Conservation (phyloP, 2,797 vertebrate species). For the Tarsius wallacei region DNA sequence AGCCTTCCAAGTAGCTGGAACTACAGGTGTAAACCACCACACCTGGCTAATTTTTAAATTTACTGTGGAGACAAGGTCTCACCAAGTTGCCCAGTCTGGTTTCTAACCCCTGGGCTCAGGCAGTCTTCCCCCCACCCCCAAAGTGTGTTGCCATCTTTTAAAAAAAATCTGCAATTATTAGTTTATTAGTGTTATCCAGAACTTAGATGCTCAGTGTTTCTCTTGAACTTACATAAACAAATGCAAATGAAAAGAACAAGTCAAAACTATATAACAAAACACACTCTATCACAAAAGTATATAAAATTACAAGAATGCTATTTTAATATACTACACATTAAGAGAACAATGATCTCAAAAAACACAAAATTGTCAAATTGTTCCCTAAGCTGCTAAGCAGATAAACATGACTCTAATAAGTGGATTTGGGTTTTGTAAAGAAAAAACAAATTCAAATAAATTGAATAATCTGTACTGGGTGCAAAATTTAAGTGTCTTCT, state of each 20-base stretch:
- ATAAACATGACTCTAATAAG: constrained; percentile 86
- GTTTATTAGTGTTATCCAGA: neutral
- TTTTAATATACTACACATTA: constrained; percentile 15
- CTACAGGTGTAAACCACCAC: too few species aligned
- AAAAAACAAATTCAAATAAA: constrained; percentile 88
- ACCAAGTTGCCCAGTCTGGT: too few species aligned
- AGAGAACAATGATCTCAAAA: constrained; percentile 90
- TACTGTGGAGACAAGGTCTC: too few species aligned
- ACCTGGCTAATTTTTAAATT: too few species aligned
- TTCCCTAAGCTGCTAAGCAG: neutral
- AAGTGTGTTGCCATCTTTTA: neutral
- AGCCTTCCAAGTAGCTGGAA: too few species aligned
- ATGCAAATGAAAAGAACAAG: neutral
- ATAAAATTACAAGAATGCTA: neutral
- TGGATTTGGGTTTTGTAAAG: constrained; percentile 85
- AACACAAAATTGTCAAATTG: constrained; percentile 89
- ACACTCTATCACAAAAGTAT: neutral
- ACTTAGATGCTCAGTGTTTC: neutral
- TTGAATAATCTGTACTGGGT: constrained; percentile 88
- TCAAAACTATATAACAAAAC: neutral
- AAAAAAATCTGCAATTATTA: neutral
- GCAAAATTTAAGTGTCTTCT: constrained; percentile 89
- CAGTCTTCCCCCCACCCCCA: too few species aligned
- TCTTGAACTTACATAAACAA: neutral
- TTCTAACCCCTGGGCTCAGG: too few species aligned